A percentile compares a stretch with the other conserved stretches of the same genome.
phyloP scores from a whole-genome alignment of 2,888 invertebrate species.

The Platycheirus albimanus region DNA sequence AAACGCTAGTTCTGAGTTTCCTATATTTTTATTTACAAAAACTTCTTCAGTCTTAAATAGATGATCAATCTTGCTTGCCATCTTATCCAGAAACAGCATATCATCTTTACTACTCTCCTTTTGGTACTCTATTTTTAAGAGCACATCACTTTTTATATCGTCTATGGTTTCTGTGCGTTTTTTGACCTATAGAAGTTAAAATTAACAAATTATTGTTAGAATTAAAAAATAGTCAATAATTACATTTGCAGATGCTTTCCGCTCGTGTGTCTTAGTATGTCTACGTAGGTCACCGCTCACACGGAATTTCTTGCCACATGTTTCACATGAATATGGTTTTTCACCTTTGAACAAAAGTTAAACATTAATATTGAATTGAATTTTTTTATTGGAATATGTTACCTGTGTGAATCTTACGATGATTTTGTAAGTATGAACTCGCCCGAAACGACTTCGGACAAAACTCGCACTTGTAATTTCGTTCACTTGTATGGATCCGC shows the following conservation, averaged over 20 bases:
- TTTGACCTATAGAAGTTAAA: not conserved
- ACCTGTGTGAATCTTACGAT: conserved; percentile 93
- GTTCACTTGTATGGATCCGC: conserved; percentile 93
- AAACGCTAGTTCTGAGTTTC: conserved; percentile 51
- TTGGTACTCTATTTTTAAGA: conserved; percentile 43
- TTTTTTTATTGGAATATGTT: conserved; percentile 26
- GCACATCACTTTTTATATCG: conserved; percentile 31
- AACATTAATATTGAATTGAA: too few relatives aligned
- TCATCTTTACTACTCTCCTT: conserved; percentile 49
- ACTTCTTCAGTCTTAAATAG: conserved; percentile 70
- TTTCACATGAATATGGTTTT: conserved; percentile 89
- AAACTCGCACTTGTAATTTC: conserved; percentile 93
- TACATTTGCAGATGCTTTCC: conserved; percentile 70
- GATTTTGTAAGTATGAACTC: conserved; percentile 92
- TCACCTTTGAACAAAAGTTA: conserved; percentile 84
- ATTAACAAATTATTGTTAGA: not conserved
- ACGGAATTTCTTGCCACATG: conserved; percentile 92
- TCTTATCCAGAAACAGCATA: conserved; percentile 56
- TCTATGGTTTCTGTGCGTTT: not conserved
- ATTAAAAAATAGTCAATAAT: not conserved
- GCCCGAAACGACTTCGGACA: conserved; percentile 93
- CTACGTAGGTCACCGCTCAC: conserved; percentile 92
- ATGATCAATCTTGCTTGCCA: conserved; percentile 61
- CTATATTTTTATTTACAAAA: conserved; percentile 46
- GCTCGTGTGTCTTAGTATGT: conserved; percentile 89